These are phyloP conservation scores for Clostera curtula DNA, from an alignment of 2,888 invertebrate species.

Conservation along the genomic window DNA sequence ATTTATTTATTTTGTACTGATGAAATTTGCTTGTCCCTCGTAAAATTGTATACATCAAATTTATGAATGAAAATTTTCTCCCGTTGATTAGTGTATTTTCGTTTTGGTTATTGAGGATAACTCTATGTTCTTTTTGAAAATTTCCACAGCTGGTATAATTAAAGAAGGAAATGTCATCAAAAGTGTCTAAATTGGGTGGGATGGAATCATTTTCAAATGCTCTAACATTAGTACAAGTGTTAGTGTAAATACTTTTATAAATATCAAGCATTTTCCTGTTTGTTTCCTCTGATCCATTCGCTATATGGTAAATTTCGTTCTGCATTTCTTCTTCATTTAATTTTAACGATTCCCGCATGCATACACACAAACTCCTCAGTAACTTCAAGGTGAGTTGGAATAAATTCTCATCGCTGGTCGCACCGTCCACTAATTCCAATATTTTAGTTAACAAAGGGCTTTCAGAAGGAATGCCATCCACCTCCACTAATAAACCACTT, in stretches of 20 bases:
- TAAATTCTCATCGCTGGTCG: conserved; percentile 42
- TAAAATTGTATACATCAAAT: conserved; percentile 39
- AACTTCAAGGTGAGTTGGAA: conserved; percentile 46
- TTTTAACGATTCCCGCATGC: conserved; percentile 44
- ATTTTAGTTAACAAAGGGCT: conserved; percentile 41
- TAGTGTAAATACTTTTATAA: conserved; percentile 48
- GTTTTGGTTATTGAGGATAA: conserved; percentile 3
- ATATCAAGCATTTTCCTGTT: conserved; percentile 30
- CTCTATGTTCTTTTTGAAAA: conserved; percentile 5
- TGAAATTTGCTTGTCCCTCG: conserved; percentile 36
- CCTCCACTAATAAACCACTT: conserved; percentile 22
- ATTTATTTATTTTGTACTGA: conserved; percentile 41
- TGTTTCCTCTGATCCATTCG: conserved; percentile 13
- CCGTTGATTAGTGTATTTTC: conserved; percentile 4
- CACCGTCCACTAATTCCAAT: conserved; percentile 44
- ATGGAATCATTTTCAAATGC: conserved; percentile 30
- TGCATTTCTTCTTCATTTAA: conserved; percentile 28
- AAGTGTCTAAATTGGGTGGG: conserved; percentile 7
- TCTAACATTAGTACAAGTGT: conserved; percentile 43
- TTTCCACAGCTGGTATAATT: conserved; percentile 19
- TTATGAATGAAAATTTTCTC: conserved; percentile 19
- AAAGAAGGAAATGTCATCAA: conserved; percentile 15
- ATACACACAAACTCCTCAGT: conserved; percentile 50
- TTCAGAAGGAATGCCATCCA: conserved; percentile 23
- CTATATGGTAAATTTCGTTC: conserved; percentile 21